Evolutionary conservation across 2,113 vertebrate species (phyloP).

Genomic region (Elgaria multicarinata): DNA sequence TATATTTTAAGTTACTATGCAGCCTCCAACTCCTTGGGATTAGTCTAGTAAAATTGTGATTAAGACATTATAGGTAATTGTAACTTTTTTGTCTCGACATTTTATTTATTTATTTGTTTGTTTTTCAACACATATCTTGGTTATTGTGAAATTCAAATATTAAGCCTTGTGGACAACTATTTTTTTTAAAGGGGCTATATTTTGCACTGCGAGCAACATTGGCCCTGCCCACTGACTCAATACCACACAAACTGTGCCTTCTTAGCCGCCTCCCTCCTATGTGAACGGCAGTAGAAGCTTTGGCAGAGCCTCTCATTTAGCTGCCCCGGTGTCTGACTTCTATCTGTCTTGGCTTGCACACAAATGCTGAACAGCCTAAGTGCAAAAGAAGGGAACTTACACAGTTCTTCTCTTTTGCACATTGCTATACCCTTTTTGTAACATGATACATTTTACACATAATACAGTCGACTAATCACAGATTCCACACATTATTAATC

Average conservation of each 20-base stretch:
- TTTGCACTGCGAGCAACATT: neutral
- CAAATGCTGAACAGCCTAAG: too few relatives aligned
- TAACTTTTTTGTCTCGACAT: neutral
- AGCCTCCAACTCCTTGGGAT: neutral
- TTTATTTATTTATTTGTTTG: neutral
- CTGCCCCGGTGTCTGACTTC: neutral
- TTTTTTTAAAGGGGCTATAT: neutral
- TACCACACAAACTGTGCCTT: neutral
- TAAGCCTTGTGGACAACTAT: neutral
- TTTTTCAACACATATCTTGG: neutral
- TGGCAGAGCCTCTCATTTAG: neutral
- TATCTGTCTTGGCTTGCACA: neutral
- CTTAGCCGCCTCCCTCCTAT: neutral
- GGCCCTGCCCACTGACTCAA: neutral
- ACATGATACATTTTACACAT: neutral
- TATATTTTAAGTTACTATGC: too few relatives aligned
- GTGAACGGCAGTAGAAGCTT: neutral
- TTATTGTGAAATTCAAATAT: neutral
- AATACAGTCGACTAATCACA: too few relatives aligned
- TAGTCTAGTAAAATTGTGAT: neutral
- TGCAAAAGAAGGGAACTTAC: too few relatives aligned
- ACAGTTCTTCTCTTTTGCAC: neutral
- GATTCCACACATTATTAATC: neutral
- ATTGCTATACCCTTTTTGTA: neutral
- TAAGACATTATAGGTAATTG: neutral